phyloP scores from a whole-genome alignment of 2,888 invertebrate genomes.

The Belgica antarctica region DNA sequence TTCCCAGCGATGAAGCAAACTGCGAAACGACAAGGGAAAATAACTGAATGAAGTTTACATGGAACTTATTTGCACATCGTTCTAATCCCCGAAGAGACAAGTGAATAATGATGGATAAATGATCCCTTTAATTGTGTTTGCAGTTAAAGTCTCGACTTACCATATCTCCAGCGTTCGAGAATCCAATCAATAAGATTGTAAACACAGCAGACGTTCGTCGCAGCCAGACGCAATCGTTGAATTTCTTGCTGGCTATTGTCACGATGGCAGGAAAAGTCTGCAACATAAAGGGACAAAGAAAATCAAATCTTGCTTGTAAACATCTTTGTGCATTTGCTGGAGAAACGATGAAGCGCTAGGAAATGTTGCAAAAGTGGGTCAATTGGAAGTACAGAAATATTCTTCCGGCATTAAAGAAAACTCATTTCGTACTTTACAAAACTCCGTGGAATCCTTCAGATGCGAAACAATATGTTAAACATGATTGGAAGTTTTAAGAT shows the following conservation, averaged over 20 bases:
- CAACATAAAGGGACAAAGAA: conserved; percentile 42
- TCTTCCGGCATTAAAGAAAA: too few relatives aligned
- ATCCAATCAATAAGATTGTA: conserved; percentile 60
- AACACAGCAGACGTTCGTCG: conserved; percentile 60
- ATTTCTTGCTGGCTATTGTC: conserved; percentile 58
- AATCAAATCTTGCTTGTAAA: neutral
- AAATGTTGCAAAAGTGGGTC: too few relatives aligned
- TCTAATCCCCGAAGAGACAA: too few relatives aligned
- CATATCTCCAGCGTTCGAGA: conserved; percentile 63
- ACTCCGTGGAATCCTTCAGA: too few relatives aligned
- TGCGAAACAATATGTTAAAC: neutral
- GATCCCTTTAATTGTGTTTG: conserved; percentile 20
- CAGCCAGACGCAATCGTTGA: conserved; percentile 60
- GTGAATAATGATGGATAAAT: neutral
- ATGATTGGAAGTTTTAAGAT: neutral
- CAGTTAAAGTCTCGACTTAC: conserved; percentile 53
- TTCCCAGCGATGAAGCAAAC: conserved; percentile 29
- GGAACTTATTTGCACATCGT: too few relatives aligned
- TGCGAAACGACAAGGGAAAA: too few relatives aligned
- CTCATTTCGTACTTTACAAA: too few relatives aligned
- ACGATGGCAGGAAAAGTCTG: conserved; percentile 56
- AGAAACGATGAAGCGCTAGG: too few relatives aligned
- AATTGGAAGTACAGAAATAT: too few relatives aligned
- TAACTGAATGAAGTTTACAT: too few relatives aligned
- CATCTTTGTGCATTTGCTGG: conserved; percentile 3